Evolutionary conservation across 1,140 invertebrate genomes (phyloP), one percentile per base, ranked within the genome.

Genomic region (Metopolophium dirhodum): DNA sequence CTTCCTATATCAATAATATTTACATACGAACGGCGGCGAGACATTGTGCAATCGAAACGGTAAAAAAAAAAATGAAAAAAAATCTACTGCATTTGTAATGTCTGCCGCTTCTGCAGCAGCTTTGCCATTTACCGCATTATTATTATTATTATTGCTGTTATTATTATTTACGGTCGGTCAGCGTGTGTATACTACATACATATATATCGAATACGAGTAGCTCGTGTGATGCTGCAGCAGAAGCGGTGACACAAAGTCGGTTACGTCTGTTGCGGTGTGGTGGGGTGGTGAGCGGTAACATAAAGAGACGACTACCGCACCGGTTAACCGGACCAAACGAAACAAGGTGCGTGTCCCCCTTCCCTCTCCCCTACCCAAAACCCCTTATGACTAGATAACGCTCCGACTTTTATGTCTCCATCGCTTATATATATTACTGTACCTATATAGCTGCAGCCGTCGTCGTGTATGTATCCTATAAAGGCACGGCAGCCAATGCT

Each of bases 161-260:
- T 54, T 89, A 89, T 89, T 90, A 61, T 90, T 90, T 61, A 90
- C 57, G 51, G 35, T 90, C 88, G 86, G 86, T 49, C 30, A n/a
- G 86, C n/a, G 7, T 89, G 11, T 86, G 11, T 47, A 85, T 86
- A 86, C 23, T 45, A 18, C 23, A 45, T 30, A 86, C 41, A 86
- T 30, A 30, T 45, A 68, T 68, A 68, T n/a, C 30, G 22, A n/a
- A 68, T n/a, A 68, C 61, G n/a, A 86, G 41, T 86, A 37, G 23
- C 26, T 30, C 30, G 41, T 85, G 83, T 45, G 41, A 35, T 82
- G 41, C 26, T 86, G 45, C 14, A 35, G 35, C n/a, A n/a, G 47
- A 68, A 35, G 51, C 51, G 49, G n/a, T 61, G 35, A 90, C 49
- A 90, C 88, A 90, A 61, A 61, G 54, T 90, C 30, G 47, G 86